Conservation (phyloP, 2,797 vertebrate genomes). For the Spea hammondii region DNA sequence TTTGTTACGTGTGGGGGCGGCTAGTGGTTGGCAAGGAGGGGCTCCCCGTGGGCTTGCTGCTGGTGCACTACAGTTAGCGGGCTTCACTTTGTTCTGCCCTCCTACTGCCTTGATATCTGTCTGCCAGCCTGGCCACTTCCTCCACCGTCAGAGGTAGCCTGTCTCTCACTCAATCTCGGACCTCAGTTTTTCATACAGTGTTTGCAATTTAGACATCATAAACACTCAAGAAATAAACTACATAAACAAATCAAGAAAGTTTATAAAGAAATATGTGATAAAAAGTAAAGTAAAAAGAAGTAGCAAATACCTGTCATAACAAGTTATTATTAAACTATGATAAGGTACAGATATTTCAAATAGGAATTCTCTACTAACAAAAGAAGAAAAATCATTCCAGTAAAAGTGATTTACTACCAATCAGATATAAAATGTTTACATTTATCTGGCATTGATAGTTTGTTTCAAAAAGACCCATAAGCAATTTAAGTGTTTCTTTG, state of each 20-base stretch:
- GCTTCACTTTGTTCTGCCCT: too few species aligned
- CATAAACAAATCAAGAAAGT: slow-evolving; percentile 1
- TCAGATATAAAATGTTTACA: slow-evolving; percentile 29
- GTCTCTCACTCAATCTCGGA: too few species aligned
- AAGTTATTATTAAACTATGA: slow-evolving; percentile 21
- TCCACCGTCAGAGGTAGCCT: too few species aligned
- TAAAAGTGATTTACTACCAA: slow-evolving; percentile 19
- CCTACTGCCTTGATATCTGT: too few species aligned
- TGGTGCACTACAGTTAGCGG: too few species aligned
- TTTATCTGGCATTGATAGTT: slow-evolving; percentile 7
- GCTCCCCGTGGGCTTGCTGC: too few species aligned
- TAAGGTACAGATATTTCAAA: slow-evolving; percentile 24
- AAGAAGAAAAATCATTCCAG: slow-evolving; percentile 6
- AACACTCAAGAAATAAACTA: background rate
- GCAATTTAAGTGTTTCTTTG: slow-evolving; percentile 32
- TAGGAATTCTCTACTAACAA: slow-evolving; percentile 9
- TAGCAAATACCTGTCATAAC: background rate
- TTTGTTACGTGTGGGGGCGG: too few species aligned
- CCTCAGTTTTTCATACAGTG: too few species aligned
- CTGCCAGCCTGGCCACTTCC: too few species aligned
- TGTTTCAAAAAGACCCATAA: slow-evolving; percentile 29
- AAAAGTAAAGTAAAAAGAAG: slow-evolving; percentile 4
- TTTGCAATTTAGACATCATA: too few species aligned
- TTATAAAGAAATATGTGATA: background rate
- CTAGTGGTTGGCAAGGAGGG: too few species aligned